Percentiles rank a stretch among this genome's conserved stretches.
Evolutionary conservation across 2,888 invertebrate species (phyloP).

Genomic region (Apamea monoglypha): DNA sequence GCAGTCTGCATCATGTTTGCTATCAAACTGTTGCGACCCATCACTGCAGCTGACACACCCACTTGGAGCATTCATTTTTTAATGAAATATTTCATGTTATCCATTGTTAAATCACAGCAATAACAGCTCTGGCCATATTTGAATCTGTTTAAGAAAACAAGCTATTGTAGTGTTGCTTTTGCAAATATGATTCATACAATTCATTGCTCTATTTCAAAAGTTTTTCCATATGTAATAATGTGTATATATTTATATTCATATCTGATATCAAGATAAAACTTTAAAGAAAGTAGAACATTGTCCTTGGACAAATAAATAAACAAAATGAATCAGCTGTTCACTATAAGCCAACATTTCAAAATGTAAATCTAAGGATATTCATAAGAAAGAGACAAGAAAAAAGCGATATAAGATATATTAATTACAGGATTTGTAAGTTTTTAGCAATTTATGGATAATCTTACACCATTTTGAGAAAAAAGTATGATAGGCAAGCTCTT

Average conservation of each 20-base stretch:
- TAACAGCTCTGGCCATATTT: constrained; percentile 51
- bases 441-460: background rate
- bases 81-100: constrained; percentile 65
- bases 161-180: constrained; percentile 19
- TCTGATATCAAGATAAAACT: constrained; percentile 8
- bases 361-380: background rate
- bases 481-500: background rate
- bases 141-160: constrained; percentile 50
- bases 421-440: background rate
- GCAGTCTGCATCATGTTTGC: constrained; percentile 84
- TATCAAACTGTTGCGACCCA: constrained; percentile 85
- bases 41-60: constrained; percentile 87
- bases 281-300: constrained; percentile 4
- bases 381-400: background rate
- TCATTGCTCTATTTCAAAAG: constrained; percentile 26
- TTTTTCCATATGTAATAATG: background rate
- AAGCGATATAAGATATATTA: background rate
- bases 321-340: constrained; percentile 14
- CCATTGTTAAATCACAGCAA: constrained; percentile 70
- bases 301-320: constrained; percentile 12
- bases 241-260: constrained; percentile 21
- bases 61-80: constrained; percentile 87
- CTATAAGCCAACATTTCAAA: background rate
- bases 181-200: constrained; percentile 4
- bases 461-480: background rate